A percentile compares a stretch with the other conserved stretches of the same genome.
Conservation (phyloP, 2,888 invertebrate species). For the Nezara viridula region DNA sequence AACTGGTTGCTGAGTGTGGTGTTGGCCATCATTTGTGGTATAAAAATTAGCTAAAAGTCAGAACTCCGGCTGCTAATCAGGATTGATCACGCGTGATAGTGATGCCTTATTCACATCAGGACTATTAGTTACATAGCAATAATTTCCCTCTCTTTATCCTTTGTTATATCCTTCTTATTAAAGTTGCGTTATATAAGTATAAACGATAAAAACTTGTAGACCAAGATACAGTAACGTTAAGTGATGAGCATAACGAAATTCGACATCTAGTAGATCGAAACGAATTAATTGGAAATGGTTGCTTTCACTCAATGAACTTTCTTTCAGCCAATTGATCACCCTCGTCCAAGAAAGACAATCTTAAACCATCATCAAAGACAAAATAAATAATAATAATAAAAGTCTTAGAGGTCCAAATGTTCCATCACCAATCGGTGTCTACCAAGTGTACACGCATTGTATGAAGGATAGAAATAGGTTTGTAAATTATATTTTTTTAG, state of each 20-base stretch:
- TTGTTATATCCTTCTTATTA: neutral
- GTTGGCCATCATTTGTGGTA: neutral
- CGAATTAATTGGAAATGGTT: constrained; percentile 22
- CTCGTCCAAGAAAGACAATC: neutral
- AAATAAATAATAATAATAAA: neutral
- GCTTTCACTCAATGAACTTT: neutral
- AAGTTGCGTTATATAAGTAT: neutral
- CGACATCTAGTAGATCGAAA: neutral
- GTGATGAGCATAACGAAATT: neutral
- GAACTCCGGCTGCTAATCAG: neutral
- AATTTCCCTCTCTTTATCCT: too few relatives aligned
- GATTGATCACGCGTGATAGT: neutral
- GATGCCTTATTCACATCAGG: neutral
- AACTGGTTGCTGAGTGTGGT: neutral
- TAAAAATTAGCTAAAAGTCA: neutral
- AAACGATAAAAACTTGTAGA: neutral
- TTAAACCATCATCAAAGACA: neutral
- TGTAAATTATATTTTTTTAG: neutral
- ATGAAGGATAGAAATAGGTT: neutral
- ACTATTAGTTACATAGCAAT: neutral
- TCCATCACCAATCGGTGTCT: too few relatives aligned
- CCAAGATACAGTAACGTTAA: neutral
- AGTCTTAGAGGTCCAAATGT: too few relatives aligned
- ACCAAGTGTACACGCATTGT: too few relatives aligned
- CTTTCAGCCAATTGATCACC: neutral